phyloP scores from a whole-genome alignment of 1,140 invertebrate genomes.

The Drosophila dunni region DNA sequence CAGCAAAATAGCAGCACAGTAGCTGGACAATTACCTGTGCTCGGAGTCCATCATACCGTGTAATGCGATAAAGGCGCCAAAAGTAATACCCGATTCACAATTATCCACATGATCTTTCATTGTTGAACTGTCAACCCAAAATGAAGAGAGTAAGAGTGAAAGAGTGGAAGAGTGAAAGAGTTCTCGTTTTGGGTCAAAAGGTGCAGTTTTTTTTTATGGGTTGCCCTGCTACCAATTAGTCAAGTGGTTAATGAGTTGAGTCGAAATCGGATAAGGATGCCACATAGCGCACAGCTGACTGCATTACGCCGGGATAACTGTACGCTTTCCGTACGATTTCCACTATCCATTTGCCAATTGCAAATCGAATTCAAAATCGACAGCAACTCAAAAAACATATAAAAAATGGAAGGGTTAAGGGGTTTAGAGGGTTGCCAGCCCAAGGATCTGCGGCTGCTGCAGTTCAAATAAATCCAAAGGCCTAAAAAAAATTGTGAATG shows the following conservation, averaged over 20 bases:
- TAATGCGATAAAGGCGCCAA: conserved; percentile 76
- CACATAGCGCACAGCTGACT: conserved; percentile 19
- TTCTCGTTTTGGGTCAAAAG: conserved; percentile 44
- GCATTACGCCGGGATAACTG: conserved; percentile 28
- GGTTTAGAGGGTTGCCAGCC: conserved; percentile 60
- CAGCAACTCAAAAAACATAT: conserved; percentile 9
- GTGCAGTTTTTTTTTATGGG: conserved; percentile 28
- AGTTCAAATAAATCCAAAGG: conserved; percentile 10
- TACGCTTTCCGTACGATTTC: conserved; percentile 36
- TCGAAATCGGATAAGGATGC: conserved; percentile 59
- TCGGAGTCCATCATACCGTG: conserved; percentile 38
- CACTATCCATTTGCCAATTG: conserved; percentile 2
- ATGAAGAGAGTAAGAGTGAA: too few species aligned
- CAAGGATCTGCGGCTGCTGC: conserved; percentile 38
- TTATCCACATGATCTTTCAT: conserved; percentile 59
- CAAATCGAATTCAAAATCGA: conserved; percentile 24
- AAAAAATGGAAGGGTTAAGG: conserved; percentile 66
- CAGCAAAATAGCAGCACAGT: conserved; percentile 14
- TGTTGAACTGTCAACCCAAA: conserved; percentile 30
- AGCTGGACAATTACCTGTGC: conserved; percentile 38
- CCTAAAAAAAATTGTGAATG: conserved; percentile 27
- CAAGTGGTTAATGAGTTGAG: conserved; percentile 82
- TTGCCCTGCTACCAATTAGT: conserved; percentile 65
- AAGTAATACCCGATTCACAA: conserved; percentile 39
- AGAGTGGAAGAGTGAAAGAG: too few species aligned